A percentile compares a stretch with the other conserved stretches of the same genome.
Conservation (phyloP, 2,113 vertebrate species). For the Salvator merianae region DNA sequence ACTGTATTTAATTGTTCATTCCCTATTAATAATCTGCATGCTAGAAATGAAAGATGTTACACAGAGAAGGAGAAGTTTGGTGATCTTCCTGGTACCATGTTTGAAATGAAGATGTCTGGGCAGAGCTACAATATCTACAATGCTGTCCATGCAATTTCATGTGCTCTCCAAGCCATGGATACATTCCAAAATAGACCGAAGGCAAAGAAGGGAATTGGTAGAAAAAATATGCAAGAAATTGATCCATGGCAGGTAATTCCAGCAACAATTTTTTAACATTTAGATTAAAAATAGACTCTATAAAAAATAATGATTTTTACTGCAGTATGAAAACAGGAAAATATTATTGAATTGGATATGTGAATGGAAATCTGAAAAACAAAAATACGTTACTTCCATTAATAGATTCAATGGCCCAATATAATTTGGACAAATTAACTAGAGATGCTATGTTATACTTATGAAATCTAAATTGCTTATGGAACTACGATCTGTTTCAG, state of each 20-base stretch:
- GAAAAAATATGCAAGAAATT: background rate
- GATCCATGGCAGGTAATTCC: background rate
- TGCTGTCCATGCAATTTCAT: background rate
- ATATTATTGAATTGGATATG: too few species aligned
- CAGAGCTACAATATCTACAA: slow-evolving; percentile 6
- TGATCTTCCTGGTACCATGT: background rate
- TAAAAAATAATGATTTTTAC: too few species aligned
- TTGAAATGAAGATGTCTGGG: background rate
- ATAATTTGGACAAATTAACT: too few species aligned
- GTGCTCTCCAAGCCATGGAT: background rate
- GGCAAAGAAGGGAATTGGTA: background rate
- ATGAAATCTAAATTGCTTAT: too few species aligned
- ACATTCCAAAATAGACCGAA: background rate
- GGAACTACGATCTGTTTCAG: too few species aligned
- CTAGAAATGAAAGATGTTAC: background rate
- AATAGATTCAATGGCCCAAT: too few species aligned
- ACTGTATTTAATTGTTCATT: background rate
- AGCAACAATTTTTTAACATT: too few species aligned
- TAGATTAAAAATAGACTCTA: too few species aligned
- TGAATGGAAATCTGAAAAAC: too few species aligned
- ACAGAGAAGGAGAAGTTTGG: background rate
- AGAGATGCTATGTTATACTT: too few species aligned
- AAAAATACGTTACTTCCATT: too few species aligned
- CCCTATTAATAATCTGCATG: background rate
- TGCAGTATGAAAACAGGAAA: too few species aligned